phyloP scores from a whole-genome alignment of 2,113 vertebrate species.

The Thunnus thynnus region DNA sequence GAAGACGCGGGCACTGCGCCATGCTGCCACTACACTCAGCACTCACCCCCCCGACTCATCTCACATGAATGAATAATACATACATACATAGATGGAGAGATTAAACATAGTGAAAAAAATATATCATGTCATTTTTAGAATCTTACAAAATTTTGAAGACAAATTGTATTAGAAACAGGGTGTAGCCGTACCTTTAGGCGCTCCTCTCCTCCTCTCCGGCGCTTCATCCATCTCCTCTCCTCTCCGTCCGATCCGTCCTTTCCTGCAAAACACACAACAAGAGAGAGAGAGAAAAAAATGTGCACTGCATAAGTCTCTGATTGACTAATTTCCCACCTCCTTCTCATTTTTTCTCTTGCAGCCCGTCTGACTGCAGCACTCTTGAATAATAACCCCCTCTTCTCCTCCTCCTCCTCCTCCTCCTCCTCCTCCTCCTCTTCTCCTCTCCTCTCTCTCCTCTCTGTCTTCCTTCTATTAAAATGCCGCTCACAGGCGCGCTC shows the following conservation, averaged over 20 bases:
- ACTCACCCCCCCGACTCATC: background rate
- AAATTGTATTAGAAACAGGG: background rate
- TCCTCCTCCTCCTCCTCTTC: background rate
- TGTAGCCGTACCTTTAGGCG: background rate
- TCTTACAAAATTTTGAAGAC: background rate
- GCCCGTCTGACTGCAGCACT: slow-evolving; percentile 73
- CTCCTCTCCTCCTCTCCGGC: background rate
- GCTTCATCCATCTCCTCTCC: slow-evolving; percentile 6
- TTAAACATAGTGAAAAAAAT: too few species aligned
- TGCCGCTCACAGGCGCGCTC: slow-evolving; percentile 77
- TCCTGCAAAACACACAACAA: slow-evolving; percentile 15
- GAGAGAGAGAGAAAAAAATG: background rate
- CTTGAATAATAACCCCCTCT: slow-evolving; percentile 61
- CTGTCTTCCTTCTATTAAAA: slow-evolving; percentile 65
- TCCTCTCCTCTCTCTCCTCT: slow-evolving; percentile 21
- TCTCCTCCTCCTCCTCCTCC: slow-evolving; percentile 19
- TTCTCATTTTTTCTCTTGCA: slow-evolving; percentile 30
- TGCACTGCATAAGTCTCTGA: slow-evolving; percentile 42
- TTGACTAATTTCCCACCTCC: slow-evolving; percentile 60
- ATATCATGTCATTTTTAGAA: background rate
- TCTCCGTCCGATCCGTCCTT: background rate
- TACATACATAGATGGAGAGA: background rate
- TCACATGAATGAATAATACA: slow-evolving; percentile 4
- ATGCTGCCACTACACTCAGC: background rate
- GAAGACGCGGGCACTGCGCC: slow-evolving; percentile 24